Conservation (phyloP, 2,113 vertebrate species). For the Neolamprologus brichardi region DNA sequence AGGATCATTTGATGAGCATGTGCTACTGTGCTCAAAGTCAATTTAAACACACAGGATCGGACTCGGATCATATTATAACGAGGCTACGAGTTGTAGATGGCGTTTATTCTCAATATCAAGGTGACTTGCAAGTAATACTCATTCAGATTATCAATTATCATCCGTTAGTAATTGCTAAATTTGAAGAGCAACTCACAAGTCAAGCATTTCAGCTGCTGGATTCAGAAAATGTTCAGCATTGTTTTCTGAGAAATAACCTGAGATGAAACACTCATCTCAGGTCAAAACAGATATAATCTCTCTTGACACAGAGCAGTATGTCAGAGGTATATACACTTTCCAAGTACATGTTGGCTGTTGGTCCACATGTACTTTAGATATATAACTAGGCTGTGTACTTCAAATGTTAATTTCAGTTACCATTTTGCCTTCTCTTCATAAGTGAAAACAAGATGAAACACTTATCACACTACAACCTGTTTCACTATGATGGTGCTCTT, state of each 20-base stretch:
- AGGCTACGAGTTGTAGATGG: not conserved
- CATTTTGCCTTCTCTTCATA: not conserved
- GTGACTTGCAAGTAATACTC: not conserved
- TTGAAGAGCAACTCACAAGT: not conserved
- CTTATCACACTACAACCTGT: not conserved
- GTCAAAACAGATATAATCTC: not conserved
- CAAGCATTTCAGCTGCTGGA: not conserved
- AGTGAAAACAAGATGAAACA: not conserved
- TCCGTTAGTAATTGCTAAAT: rapidly evolving
- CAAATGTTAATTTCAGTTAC: not conserved
- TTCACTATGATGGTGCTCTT: not conserved
- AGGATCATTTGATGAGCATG: not conserved
- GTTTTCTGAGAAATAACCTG: not conserved
- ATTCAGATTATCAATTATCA: not conserved
- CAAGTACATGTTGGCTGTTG: not conserved
- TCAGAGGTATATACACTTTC: not conserved
- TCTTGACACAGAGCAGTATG: not conserved
- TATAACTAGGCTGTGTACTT: not conserved
- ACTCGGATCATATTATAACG: not conserved
- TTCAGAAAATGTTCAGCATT: not conserved
- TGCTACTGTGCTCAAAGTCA: not conserved
- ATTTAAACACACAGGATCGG: not conserved
- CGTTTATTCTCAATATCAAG: not conserved
- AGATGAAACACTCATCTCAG: not conserved
- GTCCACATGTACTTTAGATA: not conserved